Conservation (phyloP, 92 coral and sea anemone genomes). For the Palythoa caribaeorum region DNA sequence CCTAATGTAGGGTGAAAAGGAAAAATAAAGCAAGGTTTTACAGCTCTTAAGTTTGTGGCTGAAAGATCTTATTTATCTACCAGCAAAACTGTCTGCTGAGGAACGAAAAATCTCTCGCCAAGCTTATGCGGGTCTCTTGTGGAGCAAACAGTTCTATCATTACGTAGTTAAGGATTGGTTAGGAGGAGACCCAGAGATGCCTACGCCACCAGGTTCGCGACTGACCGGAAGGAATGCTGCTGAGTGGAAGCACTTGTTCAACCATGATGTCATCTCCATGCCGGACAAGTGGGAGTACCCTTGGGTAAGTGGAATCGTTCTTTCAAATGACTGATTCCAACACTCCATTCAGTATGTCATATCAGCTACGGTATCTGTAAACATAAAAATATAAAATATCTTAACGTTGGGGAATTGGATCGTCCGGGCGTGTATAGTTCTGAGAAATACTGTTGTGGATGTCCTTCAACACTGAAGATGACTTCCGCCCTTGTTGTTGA, state of each 20-base stretch:
- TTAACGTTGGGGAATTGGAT: too few species aligned
- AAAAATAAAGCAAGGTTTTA: neutral
- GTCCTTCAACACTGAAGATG: too few species aligned
- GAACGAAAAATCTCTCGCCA: constrained; percentile 90
- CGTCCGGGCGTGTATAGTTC: too few species aligned
- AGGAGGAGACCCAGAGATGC: constrained; percentile 85
- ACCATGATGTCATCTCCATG: constrained; percentile 94
- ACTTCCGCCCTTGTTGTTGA: too few species aligned
- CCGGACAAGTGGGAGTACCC: constrained; percentile 99
- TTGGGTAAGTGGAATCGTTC: constrained; percentile 72
- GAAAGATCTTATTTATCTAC: neutral
- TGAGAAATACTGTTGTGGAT: neutral
- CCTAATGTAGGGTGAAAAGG: too few species aligned
- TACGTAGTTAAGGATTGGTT: constrained; percentile 95
- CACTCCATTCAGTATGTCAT: too few species aligned
- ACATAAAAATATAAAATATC: too few species aligned
- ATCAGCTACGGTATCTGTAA: too few species aligned
- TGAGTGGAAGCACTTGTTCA: constrained; percentile 90
- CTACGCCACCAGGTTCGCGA: constrained; percentile 82
- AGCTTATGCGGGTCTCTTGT: constrained; percentile 93
- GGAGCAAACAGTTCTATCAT: constrained; percentile 99
- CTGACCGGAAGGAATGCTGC: constrained; percentile 82
- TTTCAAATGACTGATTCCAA: neutral
- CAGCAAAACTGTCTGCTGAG: constrained; percentile 71
- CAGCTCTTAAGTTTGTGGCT: neutral